Evolutionary conservation across 2,888 invertebrate species (phyloP), one percentile per base, ranked within the genome.

Genomic region (Lydus trimaculatus): DNA sequence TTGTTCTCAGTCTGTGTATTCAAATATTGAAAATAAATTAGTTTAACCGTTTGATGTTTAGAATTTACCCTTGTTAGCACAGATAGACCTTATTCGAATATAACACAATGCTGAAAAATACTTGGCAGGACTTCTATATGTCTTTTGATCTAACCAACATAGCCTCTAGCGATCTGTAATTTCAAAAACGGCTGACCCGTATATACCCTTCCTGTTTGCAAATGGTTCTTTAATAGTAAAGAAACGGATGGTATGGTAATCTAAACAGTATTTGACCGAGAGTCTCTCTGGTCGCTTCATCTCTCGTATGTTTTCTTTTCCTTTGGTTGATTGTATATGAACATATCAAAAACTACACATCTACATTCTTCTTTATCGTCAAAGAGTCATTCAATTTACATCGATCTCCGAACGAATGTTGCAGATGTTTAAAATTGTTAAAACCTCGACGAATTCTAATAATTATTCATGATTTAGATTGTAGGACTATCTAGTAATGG

Each of bases 101-200:
- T 36, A 13, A 4, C 17, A 43, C 2, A 43, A 36, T 31, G 4
- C 0, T 31, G 13, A 36, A 36, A 43, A n/a, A 43, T 17, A 8
- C 17, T 43, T 43, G 61, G 9, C 60, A 56, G 31, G 52, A 69
- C 61, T 67, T 70, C 61, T 70, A 61, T 58, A 62, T 31, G 65
- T 68, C 71, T 71, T 71, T 71, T 71, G 71, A 71, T 71, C 67
- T 63, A 43, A 52, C 59, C 23, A 48, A 23, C 23, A 63, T 17
- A 31, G 63, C 67, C 61, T 39, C 58, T 28, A 62, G 60, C 63
- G 61, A 69, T 65, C 59, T 63, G 67, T 67, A 72, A 72, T 69
- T 72, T 72, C 67, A 69, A 67, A 72, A 72, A 66, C 72, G 67
- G 59, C 69, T 66, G 66, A 66, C 71, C 71, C 69, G 64, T 64